Percentiles rank a stretch among this genome's conserved stretches.
Evolutionary conservation across 2,113 vertebrate genomes (phyloP).

Genomic region (Barbus barbus): DNA sequence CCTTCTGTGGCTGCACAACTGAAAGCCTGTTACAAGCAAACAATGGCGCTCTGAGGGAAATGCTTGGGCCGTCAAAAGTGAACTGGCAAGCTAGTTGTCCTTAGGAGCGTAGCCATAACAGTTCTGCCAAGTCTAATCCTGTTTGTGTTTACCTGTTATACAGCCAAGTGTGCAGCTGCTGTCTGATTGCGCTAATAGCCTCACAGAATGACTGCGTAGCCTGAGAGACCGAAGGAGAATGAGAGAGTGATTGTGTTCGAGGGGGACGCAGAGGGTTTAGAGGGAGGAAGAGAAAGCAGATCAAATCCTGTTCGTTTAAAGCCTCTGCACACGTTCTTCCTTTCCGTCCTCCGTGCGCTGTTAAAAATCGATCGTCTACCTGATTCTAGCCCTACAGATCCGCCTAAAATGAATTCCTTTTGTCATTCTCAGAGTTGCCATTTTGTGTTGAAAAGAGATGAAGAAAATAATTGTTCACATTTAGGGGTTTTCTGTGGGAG

Average conservation of each 20-base stretch:
- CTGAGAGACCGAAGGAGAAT: slow-evolving; percentile 7
- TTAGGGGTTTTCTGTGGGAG: not conserved
- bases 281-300: slow-evolving; percentile 7
- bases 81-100: slow-evolving; percentile 31
- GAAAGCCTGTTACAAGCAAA: slow-evolving; percentile 33
- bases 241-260: slow-evolving; percentile 9
- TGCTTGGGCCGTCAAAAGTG: slow-evolving; percentile 41
- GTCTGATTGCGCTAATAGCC: slow-evolving; percentile 38
- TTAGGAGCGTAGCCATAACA: slow-evolving; percentile 14
- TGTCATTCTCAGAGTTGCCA: slow-evolving; percentile 11
- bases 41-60: slow-evolving; percentile 26
- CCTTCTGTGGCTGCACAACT: not conserved
- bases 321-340: slow-evolving; percentile 1
- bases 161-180: slow-evolving; percentile 31
- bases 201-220: slow-evolving; percentile 27
- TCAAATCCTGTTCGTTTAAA: slow-evolving; percentile 17
- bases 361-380: slow-evolving; percentile 36
- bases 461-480: slow-evolving; percentile 27
- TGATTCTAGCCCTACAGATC: slow-evolving; percentile 22
- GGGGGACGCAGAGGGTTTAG: not conserved
- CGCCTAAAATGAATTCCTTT: slow-evolving; percentile 21
- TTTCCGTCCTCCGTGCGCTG: not conserved
- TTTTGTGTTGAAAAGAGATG: slow-evolving; percentile 2
- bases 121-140: slow-evolving; percentile 39
- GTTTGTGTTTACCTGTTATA: slow-evolving; percentile 39